These are phyloP conservation scores for Acrocephalus kingi DNA, from an alignment of 2,113 vertebrate genomes.

Conservation along the genomic window DNA sequence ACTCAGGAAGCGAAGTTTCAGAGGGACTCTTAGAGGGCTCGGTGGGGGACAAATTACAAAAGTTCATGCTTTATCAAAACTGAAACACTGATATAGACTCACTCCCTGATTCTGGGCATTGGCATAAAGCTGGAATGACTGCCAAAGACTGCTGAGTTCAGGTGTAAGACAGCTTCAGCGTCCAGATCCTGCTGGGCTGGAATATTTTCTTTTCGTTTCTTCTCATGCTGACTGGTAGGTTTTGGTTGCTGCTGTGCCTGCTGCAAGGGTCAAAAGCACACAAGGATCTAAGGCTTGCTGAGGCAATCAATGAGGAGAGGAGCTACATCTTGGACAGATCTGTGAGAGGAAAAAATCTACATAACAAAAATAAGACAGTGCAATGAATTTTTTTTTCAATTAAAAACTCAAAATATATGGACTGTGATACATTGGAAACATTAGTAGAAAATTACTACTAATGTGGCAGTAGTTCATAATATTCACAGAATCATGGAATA, in stretches of 20 bases:
- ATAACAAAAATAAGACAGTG: neutral
- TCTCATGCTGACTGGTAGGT: accelerated
- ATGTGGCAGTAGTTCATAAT: neutral
- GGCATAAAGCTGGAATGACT: neutral
- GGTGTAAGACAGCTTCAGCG: neutral
- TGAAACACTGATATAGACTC: neutral
- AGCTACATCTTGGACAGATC: neutral
- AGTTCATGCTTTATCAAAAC: neutral
- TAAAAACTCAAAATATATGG: neutral
- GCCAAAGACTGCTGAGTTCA: neutral
- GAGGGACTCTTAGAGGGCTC: neutral
- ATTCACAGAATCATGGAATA: neutral
- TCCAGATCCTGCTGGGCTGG: neutral
- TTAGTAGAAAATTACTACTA: neutral
- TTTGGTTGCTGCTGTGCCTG: neutral
- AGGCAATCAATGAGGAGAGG: accelerated
- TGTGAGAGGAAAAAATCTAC: neutral
- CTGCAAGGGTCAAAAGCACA: neutral
- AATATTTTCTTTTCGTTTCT: neutral
- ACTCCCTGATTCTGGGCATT: neutral
- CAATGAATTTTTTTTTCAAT: neutral
- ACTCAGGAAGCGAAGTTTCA: neutral
- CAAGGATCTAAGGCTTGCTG: neutral
- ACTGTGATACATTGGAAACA: neutral
- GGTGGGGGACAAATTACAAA: neutral